phyloP scores from a whole-genome alignment of 2,888 invertebrate genomes.

The Pachycephus smyrnensis region DNA sequence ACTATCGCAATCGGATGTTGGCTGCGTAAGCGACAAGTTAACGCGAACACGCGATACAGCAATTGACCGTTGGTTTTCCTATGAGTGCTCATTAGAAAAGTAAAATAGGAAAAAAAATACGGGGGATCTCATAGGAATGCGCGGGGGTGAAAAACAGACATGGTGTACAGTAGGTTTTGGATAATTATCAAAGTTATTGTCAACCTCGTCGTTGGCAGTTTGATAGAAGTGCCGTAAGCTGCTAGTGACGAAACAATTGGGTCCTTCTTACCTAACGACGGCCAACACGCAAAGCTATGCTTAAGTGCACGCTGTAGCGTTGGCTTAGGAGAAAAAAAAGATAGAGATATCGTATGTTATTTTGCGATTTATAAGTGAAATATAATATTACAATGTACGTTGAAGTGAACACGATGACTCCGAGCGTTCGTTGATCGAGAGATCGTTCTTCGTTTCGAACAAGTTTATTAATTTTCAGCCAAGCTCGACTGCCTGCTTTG shows the following conservation, averaged over 20 bases:
- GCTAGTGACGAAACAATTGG: neutral
- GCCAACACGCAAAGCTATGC: neutral
- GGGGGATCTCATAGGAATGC: neutral
- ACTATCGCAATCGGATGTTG: neutral
- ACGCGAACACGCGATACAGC: neutral
- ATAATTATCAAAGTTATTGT: neutral
- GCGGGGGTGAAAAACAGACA: neutral
- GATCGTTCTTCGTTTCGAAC: conserved; percentile 4
- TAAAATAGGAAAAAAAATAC: neutral
- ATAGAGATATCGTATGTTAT: neutral
- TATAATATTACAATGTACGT: neutral
- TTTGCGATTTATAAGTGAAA: neutral
- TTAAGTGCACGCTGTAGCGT: neutral
- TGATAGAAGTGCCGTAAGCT: neutral
- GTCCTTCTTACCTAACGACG: neutral
- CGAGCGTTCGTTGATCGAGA: conserved; percentile 3
- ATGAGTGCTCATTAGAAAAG: neutral
- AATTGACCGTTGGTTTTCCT: neutral
- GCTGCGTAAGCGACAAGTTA: neutral
- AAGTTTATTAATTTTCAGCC: conserved; percentile 18
- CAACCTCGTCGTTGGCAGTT: no score
- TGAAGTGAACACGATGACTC: neutral
- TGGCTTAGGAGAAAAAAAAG: neutral
- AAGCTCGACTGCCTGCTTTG: neutral
- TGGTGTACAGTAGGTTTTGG: neutral